These are phyloP conservation scores for Pongo pygmaeus DNA, from an alignment of 2,113 vertebrate species.

Conservation along the genomic window DNA sequence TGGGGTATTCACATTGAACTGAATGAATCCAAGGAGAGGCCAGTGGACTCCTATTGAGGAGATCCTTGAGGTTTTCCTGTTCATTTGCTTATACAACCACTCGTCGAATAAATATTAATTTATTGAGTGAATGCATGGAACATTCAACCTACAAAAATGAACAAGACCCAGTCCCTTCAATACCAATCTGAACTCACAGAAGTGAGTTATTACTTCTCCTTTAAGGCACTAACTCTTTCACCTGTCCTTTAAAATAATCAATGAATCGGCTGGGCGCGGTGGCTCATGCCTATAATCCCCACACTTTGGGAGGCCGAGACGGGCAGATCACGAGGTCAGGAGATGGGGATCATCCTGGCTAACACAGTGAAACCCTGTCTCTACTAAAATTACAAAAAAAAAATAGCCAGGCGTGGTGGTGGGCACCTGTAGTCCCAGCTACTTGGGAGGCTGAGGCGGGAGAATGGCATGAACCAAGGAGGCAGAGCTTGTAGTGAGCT, in stretches of 20 bases:
- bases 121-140: background rate
- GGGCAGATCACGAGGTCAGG: no score
- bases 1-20: background rate
- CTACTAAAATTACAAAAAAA: no score
- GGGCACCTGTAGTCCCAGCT: no score
- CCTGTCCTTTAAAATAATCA: background rate
- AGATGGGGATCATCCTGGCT: no score
- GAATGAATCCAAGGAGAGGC: background rate
- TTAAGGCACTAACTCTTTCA: background rate
- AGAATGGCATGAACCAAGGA: no score
- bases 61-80: background rate
- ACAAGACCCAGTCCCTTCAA: background rate
- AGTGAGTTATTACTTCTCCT: background rate
- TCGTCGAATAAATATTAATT: background rate
- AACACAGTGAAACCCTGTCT: no score
- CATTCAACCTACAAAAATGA: background rate
- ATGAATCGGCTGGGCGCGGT: no score
- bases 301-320: no score
- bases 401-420: no score
- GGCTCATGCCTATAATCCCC: no score
- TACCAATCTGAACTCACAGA: background rate
- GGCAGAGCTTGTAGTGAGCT: no score
- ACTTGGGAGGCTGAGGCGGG: no score
- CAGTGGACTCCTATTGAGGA: background rate
- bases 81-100: background rate